Evolutionary conservation across 2,888 invertebrate species (phyloP).

Genomic region (Crepidodera aurea): DNA sequence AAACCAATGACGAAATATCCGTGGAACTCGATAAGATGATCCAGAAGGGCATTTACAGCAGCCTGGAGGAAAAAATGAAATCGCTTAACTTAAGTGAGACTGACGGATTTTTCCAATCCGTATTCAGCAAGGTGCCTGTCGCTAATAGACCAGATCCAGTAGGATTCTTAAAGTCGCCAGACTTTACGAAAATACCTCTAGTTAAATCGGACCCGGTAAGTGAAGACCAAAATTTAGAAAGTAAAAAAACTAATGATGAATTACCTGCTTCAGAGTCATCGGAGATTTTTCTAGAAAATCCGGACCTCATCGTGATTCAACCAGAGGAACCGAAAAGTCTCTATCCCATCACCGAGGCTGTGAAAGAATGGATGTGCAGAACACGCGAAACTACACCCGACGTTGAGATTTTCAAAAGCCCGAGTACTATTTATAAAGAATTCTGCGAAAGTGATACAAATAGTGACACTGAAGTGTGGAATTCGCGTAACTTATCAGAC

Average conservation of each 20-base stretch:
- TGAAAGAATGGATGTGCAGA: slow-evolving; percentile 67
- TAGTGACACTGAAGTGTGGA: slow-evolving; percentile 45
- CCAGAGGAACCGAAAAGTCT: slow-evolving; percentile 36
- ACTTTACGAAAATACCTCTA: slow-evolving; percentile 49
- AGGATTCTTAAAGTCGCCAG: slow-evolving; percentile 48
- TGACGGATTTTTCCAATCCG: slow-evolving; percentile 56
- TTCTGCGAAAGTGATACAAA: slow-evolving; percentile 49
- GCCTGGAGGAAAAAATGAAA: slow-evolving; percentile 58
- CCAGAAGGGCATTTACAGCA: slow-evolving; percentile 59
- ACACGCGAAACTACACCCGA: slow-evolving; percentile 60
- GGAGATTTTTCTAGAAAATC: slow-evolving; percentile 51
- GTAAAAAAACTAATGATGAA: slow-evolving; percentile 43
- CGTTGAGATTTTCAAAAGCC: slow-evolving; percentile 59
- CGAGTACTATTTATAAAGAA: slow-evolving; percentile 56
- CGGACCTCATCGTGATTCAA: slow-evolving; percentile 29
- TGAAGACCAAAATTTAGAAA: slow-evolving; percentile 43
- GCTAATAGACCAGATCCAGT: slow-evolving; percentile 45
- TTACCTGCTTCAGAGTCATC: slow-evolving; percentile 45
- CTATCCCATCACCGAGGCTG: slow-evolving; percentile 67
- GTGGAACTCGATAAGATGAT: slow-evolving; percentile 60
- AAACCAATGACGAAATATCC: slow-evolving; percentile 59
- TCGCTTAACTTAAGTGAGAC: slow-evolving; percentile 52
- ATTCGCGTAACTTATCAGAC: slow-evolving; percentile 20
- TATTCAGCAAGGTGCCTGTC: slow-evolving; percentile 46
- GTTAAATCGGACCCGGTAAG: slow-evolving; percentile 46